Evolutionary conservation across 2,888 invertebrate species (phyloP), one percentile per base, ranked within the genome.

Genomic region (Apotomis betuletana): DNA sequence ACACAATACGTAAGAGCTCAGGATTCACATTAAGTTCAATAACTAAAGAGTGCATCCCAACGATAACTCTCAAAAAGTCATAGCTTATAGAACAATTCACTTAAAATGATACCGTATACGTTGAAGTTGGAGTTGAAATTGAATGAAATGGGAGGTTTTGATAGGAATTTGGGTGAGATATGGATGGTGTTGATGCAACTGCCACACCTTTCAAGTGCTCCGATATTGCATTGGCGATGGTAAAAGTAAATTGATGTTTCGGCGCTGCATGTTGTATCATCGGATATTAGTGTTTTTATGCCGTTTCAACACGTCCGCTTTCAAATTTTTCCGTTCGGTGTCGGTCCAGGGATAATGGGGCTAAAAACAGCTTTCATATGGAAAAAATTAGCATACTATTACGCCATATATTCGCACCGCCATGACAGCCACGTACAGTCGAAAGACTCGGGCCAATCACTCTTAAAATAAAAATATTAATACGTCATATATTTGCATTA

Each of bases 221-320:
- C 55, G 69, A 69, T 69, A 69, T 69, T 62, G 57, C 57, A 63
- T 51, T 57, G 6, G 59, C 12, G 44, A 52, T 62, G 12, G 65
- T 65, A 57, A 65, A 57, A 65, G 65, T 65, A 65, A 65, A 57
- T 65, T 57, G 55, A 46, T 41, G 55, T 65, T 46, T 57, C 65
- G 36, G 61, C 27, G 52, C 63, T 52, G 63, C 41, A 54, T 63
- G 52, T 63, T 41, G 52, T 58, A 58, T 58, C 38, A 58, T 38
- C 38, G 3, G 54, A 5, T 41, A 5, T 5, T 3, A n/a, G n/a
- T 46, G 41, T 57, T 57, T 65, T 46, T 57, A 52, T 64, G 38
- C 38, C 9, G 13, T 64, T 64, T 49, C 36, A 49, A 49, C 49
- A 49, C 9, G 8, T 9, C 10, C 6, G 49, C 3, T 8, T 49